Base-by-base conservation (phyloP, 2,113 vertebrate species). In the Mobula birostris region DNA sequence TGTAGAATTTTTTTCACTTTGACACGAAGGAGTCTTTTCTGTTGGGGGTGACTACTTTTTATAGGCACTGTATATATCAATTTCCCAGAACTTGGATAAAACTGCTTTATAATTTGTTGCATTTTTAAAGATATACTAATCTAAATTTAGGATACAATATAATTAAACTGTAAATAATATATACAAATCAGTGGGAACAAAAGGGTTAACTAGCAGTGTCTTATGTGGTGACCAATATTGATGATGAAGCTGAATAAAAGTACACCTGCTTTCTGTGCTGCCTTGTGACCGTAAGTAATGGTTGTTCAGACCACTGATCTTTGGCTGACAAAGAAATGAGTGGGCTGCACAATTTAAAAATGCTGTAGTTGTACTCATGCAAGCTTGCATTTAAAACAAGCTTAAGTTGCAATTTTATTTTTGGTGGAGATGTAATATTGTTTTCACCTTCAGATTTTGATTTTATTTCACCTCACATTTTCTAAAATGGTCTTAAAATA, bases 271-370 rank as follows among this genome's bases (percentile, higher is more conserved):
- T 24, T 74, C 91, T 93, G 24, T 56, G 36, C 24, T 93, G 91
- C 36, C 91, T 66, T 92, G 68, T 92, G 90, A 92, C 61, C 40
- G 63, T 72, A 66, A 92, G 61, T 92, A 19, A 19, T 70, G 72
- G 66, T 74, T 48, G 68, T 40, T 40, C 32, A 93, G 66, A 74
- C 68, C 32, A 72, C 70, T 74, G 91, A 74, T 76, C 24, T 93
- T 74, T 93, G 68, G 68, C 68, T 74, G 91, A 90, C 91, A 90
- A 72, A 93, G 68, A 40, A 36, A 74, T 72, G 70, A 93, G 32
- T 74, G 70, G 21, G 21, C 74, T 29, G 36, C 32, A 74, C 36
- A 76, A 36, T 90, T 90, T 90, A 27, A 74, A 76, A 93, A 93
- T 21, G 17, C 8, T 48, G 6, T 6, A 72, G 24, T 74, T 48